Evolutionary conservation across 2,113 vertebrate genomes (phyloP).

Genomic region (Gorsachius goisagi): DNA sequence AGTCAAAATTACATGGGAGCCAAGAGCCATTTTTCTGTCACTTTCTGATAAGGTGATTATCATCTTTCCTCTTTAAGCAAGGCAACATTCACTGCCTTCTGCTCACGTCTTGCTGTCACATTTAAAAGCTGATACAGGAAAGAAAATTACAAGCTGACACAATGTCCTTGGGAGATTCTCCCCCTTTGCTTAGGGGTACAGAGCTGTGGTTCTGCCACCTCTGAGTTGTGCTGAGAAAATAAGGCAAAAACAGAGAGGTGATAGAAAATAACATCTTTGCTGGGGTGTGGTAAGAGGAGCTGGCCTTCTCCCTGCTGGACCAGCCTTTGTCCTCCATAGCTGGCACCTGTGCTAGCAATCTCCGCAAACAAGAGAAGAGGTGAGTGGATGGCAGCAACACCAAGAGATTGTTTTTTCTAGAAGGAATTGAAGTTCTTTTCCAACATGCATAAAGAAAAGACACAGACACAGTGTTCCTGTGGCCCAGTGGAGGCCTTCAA

Average conservation of each 20-base stretch:
- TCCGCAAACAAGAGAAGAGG: neutral
- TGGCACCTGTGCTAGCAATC: neutral
- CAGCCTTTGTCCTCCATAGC: neutral
- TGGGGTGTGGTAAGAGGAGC: neutral
- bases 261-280: neutral
- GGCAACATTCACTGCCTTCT: neutral
- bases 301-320: neutral
- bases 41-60: constrained; percentile 34
- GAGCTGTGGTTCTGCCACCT: neutral
- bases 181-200: neutral
- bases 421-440: neutral
- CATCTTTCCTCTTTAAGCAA: neutral
- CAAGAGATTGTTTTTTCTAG: neutral
- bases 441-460: neutral
- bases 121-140: neutral
- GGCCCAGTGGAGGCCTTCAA: neutral
- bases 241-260: neutral
- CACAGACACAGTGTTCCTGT: neutral
- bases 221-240: neutral
- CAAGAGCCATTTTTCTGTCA: neutral
- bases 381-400: neutral
- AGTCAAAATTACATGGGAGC: neutral
- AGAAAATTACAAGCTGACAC: neutral
- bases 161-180: neutral
- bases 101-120: neutral